Base-by-base conservation (phyloP, 2,797 vertebrate species). In the Scyliorhinus canicula region DNA sequence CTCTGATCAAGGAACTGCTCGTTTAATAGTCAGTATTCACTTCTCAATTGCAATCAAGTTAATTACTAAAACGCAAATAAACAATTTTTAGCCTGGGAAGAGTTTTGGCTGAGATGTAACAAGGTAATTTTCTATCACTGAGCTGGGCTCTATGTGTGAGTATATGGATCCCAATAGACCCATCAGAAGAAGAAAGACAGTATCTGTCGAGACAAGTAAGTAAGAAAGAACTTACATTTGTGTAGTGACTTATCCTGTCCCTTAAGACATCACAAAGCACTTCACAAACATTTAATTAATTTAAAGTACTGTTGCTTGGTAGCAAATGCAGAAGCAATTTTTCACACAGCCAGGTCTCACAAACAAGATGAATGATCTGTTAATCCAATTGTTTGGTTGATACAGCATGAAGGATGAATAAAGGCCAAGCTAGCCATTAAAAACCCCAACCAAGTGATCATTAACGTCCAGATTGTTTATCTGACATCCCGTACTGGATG, bases 41-140 rank as follows among this genome's bases (percentile, higher is more conserved):
- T 88, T 55, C 52, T 88, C 52, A 86, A 52, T 28, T 31, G 11
- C 16, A 52, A 86, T 31, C 84, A 57, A 88, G 52, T 60, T 57
- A 88, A 88, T 88, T 88, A 88, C 85, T 19, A 88, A 88, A 57
- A n/a, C 52, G 21, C 52, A 88, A 88, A 55, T 88, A 88, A 57
- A 31, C 85, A 55, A 88, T n/a, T 57, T 88, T 88, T 88, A 57
- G 52, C n/a, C 52, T n/a, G 52, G n/a, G 55, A 88, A 88, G 50
- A 57, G 28, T 4, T 60, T 88, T 88, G 52, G 4, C 60, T 57
- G 19, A 21, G 52, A 88, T 88, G n/a, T 35, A 88, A 55, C n/a
- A 1, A 55, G 60, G 85, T 16, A 35, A n/a, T 57, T 35, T 57
- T n/a, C 85, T 28, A 35, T 55, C 31, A 57, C 28, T 88, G 12